Conservation (phyloP, 2,797 vertebrate genomes). For the Muraenolepis orangiensis region DNA sequence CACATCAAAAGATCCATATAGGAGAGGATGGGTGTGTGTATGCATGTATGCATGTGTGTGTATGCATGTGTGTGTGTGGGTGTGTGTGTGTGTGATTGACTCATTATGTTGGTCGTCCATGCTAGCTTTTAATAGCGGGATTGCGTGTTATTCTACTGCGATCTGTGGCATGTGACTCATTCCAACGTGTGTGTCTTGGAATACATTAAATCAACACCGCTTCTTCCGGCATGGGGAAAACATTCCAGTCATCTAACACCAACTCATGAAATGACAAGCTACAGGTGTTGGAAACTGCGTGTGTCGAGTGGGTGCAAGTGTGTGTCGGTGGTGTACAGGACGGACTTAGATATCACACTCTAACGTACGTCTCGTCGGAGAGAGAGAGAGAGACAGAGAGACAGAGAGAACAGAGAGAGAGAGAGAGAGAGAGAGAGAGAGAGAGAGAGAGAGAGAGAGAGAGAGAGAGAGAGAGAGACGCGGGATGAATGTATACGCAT, state of each 20-base stretch:
- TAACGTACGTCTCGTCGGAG: neutral
- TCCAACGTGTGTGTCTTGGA: neutral
- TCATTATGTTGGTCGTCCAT: no score
- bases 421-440: no score
- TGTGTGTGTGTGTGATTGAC: neutral
- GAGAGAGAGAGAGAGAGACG: no score
- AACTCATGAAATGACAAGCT: neutral
- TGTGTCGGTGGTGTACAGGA: no score
- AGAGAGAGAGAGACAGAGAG: no score
- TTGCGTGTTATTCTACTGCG: neutral
- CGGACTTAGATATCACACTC: neutral
- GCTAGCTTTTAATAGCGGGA: neutral
- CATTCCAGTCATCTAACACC: neutral
- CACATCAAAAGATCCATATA: constrained; percentile 63
- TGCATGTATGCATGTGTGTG: no score
- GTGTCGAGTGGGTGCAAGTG: no score
- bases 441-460: no score
- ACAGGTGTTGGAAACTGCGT: neutral
- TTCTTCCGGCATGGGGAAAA: neutral
- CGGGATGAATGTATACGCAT: no score
- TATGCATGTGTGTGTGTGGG: no score
- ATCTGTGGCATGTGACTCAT: neutral
- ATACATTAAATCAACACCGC: neutral
- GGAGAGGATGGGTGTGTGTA: constrained; percentile 13
- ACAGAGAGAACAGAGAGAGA: no score